Evolutionary conservation across 2,113 vertebrate species (phyloP), one percentile per base, ranked within the genome.

Genomic region (Ariopsis seemanni): DNA sequence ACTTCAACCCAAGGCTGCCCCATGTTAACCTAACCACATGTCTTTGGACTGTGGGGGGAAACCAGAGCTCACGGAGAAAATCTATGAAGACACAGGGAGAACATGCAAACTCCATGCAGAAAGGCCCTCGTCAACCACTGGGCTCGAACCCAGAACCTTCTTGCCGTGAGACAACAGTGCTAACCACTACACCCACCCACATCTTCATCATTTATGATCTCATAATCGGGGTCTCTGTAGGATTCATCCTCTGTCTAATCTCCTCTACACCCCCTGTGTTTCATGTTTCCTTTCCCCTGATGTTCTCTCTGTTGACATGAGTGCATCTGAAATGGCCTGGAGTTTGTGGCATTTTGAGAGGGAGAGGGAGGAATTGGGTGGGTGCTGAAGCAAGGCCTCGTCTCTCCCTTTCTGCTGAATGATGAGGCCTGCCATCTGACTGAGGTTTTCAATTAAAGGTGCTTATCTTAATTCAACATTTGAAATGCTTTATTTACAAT

Each of bases 401-500:
- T 90, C 92, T 95, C 91, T 90, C 89, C 89, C 92, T 95, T 92
- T 90, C 89, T 90, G 89, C 89, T 93, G 94, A 96, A 94, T 94
- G 95, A 96, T 94, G 95, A 95, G 77, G 95, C 93, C 89, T 90
- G 89, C 91, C 81, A 91, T 94, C 86, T 92, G 93, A 94, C 92
- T 93, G 93, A 94, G 91, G 90, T 94, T 95, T 95, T 95, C 96
- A 96, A 96, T 96, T 94, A 96, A 95, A 91, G 81, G 89, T 95
- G 95, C 94, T 97, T 96, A 96, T 93, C 96, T 96, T 96, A 96
- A 96, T 93, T 95, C 92, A 96, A 95, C 91, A 94, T 93, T 91
- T 92, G 93, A 95, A 95, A 94, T 94, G 93, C 95, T 97, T 94
- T 96, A 95, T 95, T 97, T 96, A 93, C 94, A 93, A 95, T 92